A percentile compares a stretch with the other conserved stretches of the same genome.
phyloP scores from a whole-genome alignment of 1,140 invertebrate genomes.

The Eriosoma lanigerum region DNA sequence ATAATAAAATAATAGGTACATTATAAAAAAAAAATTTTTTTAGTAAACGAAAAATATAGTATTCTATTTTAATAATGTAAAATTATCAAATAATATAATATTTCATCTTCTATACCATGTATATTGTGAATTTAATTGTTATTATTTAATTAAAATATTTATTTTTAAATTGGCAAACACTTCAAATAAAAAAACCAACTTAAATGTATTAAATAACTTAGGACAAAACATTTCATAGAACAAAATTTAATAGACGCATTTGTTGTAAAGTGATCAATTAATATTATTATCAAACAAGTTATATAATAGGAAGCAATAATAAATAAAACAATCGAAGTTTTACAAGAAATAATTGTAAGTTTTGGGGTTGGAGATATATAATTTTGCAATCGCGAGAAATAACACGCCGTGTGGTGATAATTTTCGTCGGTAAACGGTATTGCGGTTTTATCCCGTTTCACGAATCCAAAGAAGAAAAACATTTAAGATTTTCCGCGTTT shows the following conservation, averaged over 20 bases:
- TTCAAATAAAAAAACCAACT: neutral
- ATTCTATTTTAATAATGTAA: neutral
- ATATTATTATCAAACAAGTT: too few species aligned
- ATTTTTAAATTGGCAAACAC: neutral
- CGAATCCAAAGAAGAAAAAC: neutral
- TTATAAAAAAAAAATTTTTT: neutral
- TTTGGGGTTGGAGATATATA: too few species aligned
- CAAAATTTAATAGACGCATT: neutral
- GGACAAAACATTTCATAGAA: neutral
- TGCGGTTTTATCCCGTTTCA: neutral
- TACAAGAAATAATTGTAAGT: too few species aligned
- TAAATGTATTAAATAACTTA: neutral
- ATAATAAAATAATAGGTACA: neutral
- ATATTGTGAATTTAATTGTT: neutral
- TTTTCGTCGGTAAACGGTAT: neutral
- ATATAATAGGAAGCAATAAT: too few species aligned
- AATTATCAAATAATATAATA: neutral
- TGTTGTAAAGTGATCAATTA: neutral
- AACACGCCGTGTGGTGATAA: too few species aligned
- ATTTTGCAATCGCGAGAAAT: too few species aligned
- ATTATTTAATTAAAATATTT: neutral
- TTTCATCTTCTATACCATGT: neutral
- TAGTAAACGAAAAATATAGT: neutral
- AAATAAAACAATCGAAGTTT: too few species aligned
- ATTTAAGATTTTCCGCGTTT: conserved; percentile 11